Base-by-base conservation (phyloP, 2,113 vertebrate genomes). In the Strigops habroptila region DNA sequence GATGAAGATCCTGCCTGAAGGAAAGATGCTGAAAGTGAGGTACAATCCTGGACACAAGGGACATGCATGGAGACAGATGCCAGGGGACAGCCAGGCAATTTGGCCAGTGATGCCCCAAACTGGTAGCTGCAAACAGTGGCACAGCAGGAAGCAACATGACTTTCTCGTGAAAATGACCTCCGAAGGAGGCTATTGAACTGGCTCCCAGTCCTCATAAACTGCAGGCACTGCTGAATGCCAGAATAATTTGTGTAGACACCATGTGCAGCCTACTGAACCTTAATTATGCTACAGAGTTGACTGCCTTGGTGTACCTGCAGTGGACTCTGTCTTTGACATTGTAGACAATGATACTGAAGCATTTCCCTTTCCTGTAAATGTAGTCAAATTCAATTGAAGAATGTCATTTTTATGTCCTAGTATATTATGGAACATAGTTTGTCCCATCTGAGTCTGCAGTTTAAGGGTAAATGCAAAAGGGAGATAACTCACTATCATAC, bases 401-500 rank as follows among this genome's bases (percentile, higher is more conserved):
- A 77, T 86, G 46, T 39, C 4, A 41, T 57, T 94, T 95, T 86
- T 67, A 86, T 80, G 16, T 59, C n/a, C 37, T 19, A 39, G 14
- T 71, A 10, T 81, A 78, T 88, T 75, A 68, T 19, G 21, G 60
- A 55, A 86, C 39, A 10, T 4, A 91, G 28, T 84, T 93, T 75
- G 88, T 75, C n/a, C 80, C 35, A 64, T 65, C 60, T 17, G 52
- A 92, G 78, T 48, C 39, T 88, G 48, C 69, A 76, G 27, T 83
- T 52, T 55, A 76, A 92, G 18, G 51, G 35, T 88, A 92, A 91
- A 81, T 75, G 88, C 55, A 82, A 70, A 94, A 95, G 57, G 30
- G 46, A 96, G 82, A 91, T 96, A 94, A 90, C 22, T 90, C 71
- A 70, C 70, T 78, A 63, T 80, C 70, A 77, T 43, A 86, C 24